Evolutionary conservation across 2,888 invertebrate species (phyloP).

Genomic region (Agrenia bidenticulata): DNA sequence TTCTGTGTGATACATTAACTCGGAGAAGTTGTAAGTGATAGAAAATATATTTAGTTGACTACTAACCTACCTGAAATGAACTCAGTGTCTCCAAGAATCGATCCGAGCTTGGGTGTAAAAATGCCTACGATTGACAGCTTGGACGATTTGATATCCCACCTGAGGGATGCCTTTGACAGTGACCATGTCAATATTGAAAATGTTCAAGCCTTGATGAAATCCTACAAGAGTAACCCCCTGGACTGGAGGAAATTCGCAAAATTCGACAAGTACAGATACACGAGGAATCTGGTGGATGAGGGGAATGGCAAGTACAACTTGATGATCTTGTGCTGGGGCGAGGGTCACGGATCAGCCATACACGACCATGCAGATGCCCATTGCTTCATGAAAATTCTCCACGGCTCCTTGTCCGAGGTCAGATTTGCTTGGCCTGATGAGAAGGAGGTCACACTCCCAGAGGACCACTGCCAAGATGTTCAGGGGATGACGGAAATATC

Average conservation of each 20-base stretch:
- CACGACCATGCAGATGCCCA: conserved; percentile 96
- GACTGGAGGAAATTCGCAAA: conserved; percentile 86
- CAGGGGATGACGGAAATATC: conserved; percentile 67
- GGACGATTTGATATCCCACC: conserved; percentile 59
- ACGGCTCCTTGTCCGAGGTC: conserved; percentile 79
- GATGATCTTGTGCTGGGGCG: conserved; percentile 97
- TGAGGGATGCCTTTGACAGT: conserved; percentile 74
- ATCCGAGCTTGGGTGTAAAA: too few species aligned
- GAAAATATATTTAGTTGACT: too few species aligned
- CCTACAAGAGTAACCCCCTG: conserved; percentile 81
- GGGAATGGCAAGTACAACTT: conserved; percentile 98
- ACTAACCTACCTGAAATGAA: too few species aligned
- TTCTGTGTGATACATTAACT: too few species aligned
- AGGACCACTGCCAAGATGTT: not conserved
- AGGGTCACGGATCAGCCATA: conserved; percentile 89
- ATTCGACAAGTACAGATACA: conserved; percentile 69
- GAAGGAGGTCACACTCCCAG: conserved; percentile 55
- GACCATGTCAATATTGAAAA: conserved; percentile 87
- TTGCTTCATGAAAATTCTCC: conserved; percentile 94
- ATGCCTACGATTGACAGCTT: conserved; percentile 37
- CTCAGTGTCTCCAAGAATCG: too few species aligned
- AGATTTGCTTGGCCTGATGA: conserved; percentile 78
- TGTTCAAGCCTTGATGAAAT: conserved; percentile 74
- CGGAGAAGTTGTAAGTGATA: too few species aligned
- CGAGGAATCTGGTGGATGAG: conserved; percentile 89